phyloP scores from a whole-genome alignment of 2,797 vertebrate genomes.

The Psittacula derbiana region DNA sequence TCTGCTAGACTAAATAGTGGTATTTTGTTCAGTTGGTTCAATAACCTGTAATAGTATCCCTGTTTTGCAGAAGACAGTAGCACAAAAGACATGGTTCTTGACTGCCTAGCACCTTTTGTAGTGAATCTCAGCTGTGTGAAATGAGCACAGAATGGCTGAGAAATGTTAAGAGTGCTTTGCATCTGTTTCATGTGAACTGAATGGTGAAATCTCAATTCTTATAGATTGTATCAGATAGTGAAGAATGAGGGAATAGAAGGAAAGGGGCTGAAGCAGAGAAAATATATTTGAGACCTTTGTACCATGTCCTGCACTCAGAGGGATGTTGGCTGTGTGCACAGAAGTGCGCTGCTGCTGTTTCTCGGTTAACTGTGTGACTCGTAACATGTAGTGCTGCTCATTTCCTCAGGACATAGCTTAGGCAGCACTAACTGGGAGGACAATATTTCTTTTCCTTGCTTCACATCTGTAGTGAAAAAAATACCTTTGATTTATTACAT shows the following conservation, averaged over 20 bases:
- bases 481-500: background rate
- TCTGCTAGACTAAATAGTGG: background rate
- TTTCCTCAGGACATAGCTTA: background rate
- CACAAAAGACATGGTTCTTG: constrained; percentile 32
- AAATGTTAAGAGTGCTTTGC: background rate
- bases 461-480: background rate
- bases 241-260: background rate
- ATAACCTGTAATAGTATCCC: constrained; percentile 8
- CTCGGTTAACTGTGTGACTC: background rate
- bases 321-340: fast-evolving
- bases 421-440: background rate
- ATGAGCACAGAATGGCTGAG: constrained; percentile 21
- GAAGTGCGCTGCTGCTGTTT: background rate
- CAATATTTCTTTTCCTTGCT: background rate
- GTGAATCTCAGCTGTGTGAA: constrained; percentile 30
- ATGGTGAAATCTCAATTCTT: background rate
- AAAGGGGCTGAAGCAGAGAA: background rate
- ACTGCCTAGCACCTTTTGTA: constrained; percentile 11
- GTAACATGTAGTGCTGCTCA: background rate
- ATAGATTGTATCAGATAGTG: background rate
- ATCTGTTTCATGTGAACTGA: background rate
- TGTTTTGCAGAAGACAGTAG: constrained; percentile 31
- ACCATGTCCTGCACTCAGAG: background rate
- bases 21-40: constrained; percentile 45
- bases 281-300: background rate